A percentile compares a stretch with the other conserved stretches of the same genome.
Conservation (phyloP, 1,140 invertebrate species). For the Melanaphis sacchari region DNA sequence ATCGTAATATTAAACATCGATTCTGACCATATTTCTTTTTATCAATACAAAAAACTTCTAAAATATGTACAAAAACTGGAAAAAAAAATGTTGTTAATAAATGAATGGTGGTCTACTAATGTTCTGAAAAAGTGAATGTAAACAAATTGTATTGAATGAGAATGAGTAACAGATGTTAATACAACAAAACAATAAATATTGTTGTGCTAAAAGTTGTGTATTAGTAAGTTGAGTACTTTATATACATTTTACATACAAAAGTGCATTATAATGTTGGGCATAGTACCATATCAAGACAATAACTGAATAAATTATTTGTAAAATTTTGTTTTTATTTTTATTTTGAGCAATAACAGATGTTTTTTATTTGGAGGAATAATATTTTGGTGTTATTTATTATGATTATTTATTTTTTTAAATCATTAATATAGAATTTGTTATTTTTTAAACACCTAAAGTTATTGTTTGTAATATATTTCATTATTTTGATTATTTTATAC, state of each 20-base stretch:
- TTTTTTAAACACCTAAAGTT: not conserved
- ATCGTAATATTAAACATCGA: not conserved
- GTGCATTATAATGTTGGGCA: not conserved
- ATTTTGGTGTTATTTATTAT: not conserved
- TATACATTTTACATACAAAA: not conserved
- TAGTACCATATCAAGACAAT: not conserved
- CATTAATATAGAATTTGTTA: not conserved
- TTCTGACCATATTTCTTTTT: not conserved
- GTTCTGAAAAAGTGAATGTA: not conserved
- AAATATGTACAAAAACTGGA: not conserved
- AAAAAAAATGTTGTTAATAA: not conserved
- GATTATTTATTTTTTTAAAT: not conserved
- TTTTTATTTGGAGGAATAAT: not conserved
- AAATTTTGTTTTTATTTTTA: constrained; percentile 15
- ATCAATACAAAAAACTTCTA: not conserved
- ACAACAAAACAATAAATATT: constrained; percentile 12
- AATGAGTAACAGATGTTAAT: not conserved
- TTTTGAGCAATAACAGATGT: not conserved
- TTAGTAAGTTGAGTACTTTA: not conserved
- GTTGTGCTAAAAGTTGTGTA: not conserved
- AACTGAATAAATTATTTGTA: not conserved
- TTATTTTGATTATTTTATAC: not conserved
- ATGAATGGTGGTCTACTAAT: not conserved
- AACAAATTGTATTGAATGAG: not conserved
- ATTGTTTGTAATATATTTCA: not conserved